Evolutionary conservation across 1,140 invertebrate genomes (phyloP).

Genomic region (Nomia melanderi): DNA sequence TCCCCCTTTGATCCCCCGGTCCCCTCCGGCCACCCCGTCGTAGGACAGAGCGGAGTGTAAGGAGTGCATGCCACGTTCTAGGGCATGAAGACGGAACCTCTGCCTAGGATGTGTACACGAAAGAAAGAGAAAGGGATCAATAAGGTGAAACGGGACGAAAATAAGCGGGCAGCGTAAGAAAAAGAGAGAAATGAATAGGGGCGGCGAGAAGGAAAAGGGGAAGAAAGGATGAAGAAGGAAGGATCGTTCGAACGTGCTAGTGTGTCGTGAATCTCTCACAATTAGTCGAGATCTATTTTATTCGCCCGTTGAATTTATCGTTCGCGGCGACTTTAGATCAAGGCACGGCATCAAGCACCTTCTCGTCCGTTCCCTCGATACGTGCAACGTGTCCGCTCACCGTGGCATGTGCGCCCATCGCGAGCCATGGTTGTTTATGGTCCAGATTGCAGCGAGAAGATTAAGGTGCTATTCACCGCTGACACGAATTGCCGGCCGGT

Average conservation of each 20-base stretch:
- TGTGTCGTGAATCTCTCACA: slow-evolving; percentile 80
- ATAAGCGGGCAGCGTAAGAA: background rate
- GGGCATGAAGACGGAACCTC: slow-evolving; percentile 53
- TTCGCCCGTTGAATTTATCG: slow-evolving; percentile 78
- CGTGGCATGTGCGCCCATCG: slow-evolving; percentile 34
- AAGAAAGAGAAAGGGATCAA: slow-evolving; percentile 22
- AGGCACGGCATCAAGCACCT: slow-evolving; percentile 39
- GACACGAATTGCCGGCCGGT: slow-evolving; percentile 55
- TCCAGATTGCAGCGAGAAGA: slow-evolving; percentile 69
- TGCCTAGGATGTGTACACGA: slow-evolving; percentile 26
- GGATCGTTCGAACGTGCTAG: slow-evolving; percentile 55
- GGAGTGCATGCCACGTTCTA: slow-evolving; percentile 55
- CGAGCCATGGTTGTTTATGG: slow-evolving; percentile 74
- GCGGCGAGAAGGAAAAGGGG: background rate
- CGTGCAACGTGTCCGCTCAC: slow-evolving; percentile 31
- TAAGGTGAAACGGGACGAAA: slow-evolving; percentile 3
- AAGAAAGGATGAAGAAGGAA: slow-evolving; percentile 18
- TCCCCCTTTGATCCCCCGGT: slow-evolving; percentile 30
- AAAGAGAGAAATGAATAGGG: background rate
- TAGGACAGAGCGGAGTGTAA: slow-evolving; percentile 50
- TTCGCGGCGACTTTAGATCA: slow-evolving; percentile 76
- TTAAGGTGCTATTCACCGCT: slow-evolving; percentile 73
- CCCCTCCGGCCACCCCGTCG: slow-evolving; percentile 5
- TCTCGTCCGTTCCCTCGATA: slow-evolving; percentile 43
- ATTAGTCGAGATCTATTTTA: slow-evolving; percentile 81